Conservation (phyloP, 1,140 invertebrate genomes). For the Heliconius congener region DNA sequence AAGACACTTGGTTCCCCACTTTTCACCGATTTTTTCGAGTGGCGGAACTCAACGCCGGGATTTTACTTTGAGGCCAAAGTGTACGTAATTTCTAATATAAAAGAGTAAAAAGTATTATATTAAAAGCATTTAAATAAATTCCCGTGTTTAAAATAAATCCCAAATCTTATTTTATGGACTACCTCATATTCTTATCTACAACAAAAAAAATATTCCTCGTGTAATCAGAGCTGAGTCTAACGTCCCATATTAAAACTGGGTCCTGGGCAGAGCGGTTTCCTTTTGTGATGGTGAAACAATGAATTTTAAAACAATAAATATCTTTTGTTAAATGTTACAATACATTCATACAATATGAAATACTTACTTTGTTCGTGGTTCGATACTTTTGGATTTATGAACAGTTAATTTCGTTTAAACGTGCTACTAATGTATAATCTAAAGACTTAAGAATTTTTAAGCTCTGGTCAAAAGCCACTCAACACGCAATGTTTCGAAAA, state of each 20-base stretch:
- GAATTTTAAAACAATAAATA: conserved; percentile 31
- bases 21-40: no score
- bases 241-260: conserved; percentile 37
- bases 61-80: no score
- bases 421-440: neutral
- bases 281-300: conserved; percentile 36
- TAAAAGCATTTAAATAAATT: no score
- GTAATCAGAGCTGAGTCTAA: conserved; percentile 30
- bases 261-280: conserved; percentile 17
- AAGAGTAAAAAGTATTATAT: neutral
- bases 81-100: neutral
- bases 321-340: conserved; percentile 31
- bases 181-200: neutral
- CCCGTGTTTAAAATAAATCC: neutral
- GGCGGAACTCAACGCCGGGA: no score
- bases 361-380: neutral
- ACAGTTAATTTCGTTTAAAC: neutral
- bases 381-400: neutral
- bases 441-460: neutral
- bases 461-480: no score
- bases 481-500: no score
- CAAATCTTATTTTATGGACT: neutral
- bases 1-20: no score
- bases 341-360: conserved; percentile 20
- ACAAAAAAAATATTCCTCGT: neutral